Evolutionary conservation across 1,140 invertebrate genomes (phyloP).

Genomic region (Lepidurus arcticus): DNA sequence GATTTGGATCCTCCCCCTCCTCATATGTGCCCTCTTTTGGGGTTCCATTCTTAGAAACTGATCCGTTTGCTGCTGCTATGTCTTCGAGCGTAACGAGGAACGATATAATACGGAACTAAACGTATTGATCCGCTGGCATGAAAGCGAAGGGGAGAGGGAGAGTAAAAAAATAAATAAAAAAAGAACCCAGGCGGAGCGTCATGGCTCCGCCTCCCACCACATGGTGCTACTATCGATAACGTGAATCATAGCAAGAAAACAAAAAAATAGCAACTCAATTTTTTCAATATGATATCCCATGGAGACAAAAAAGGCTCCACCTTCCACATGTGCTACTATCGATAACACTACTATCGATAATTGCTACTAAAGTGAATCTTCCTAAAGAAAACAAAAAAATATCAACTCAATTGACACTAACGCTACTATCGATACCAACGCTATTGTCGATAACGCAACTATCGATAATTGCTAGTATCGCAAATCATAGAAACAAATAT

Average conservation of each 20-base stretch:
- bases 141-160: too few species aligned
- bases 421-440: too few species aligned
- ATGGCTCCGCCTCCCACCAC: background rate
- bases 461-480: background rate
- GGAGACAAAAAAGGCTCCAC: background rate
- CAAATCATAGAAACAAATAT: background rate
- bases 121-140: background rate
- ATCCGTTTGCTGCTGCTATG: background rate
- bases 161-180: too few species aligned
- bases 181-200: background rate
- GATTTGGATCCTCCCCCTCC: too few species aligned
- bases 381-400: too few species aligned
- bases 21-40: background rate
- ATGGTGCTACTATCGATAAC: slow-evolving; percentile 17
- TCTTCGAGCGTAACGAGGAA: slow-evolving; percentile 2
- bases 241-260: background rate
- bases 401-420: background rate
- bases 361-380: too few species aligned
- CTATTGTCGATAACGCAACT: background rate
- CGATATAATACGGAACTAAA: slow-evolving; percentile 3
- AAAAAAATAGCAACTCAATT: background rate
- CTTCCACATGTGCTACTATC: too few species aligned
- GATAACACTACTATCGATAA: background rate
- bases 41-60: slow-evolving; percentile 15
- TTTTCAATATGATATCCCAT: background rate